Percentiles rank a stretch among this genome's conserved stretches.
Evolutionary conservation across 2,797 vertebrate species (phyloP).

Genomic region (Sebastes dallii): DNA sequence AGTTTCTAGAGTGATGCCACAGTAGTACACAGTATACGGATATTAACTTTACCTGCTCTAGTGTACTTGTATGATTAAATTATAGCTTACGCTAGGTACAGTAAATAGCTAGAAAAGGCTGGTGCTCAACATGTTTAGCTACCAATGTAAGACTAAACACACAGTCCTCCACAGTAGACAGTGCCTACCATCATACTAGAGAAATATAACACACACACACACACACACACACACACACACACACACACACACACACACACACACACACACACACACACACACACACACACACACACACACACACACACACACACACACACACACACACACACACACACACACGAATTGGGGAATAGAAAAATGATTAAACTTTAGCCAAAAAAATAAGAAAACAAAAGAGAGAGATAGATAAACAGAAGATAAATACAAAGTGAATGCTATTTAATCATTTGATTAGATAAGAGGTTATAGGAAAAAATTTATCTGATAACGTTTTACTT

Average conservation of each 20-base stretch:
- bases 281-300: too few species aligned
- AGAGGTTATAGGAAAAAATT: neutral
- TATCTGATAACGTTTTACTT: neutral
- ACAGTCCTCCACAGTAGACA: neutral
- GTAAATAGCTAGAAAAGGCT: neutral
- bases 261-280: too few species aligned
- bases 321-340: too few species aligned
- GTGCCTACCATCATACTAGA: too few species aligned
- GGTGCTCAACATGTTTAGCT: neutral
- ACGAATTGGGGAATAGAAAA: neutral
- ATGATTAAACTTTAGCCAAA: neutral
- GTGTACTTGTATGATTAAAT: neutral
- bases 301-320: too few species aligned
- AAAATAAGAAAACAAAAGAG: neutral
- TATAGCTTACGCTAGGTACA: neutral
- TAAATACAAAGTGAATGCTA: neutral
- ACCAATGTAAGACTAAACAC: neutral
- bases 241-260: too few species aligned
- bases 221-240: neutral
- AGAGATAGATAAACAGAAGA: neutral
- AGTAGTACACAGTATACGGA: neutral
- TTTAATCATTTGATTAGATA: neutral
- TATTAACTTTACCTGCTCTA: neutral
- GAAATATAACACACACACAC: neutral
- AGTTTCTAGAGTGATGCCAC: neutral